Evolutionary conservation across 2,797 vertebrate species (phyloP).

Genomic region (Pyrocephalus nanus): DNA sequence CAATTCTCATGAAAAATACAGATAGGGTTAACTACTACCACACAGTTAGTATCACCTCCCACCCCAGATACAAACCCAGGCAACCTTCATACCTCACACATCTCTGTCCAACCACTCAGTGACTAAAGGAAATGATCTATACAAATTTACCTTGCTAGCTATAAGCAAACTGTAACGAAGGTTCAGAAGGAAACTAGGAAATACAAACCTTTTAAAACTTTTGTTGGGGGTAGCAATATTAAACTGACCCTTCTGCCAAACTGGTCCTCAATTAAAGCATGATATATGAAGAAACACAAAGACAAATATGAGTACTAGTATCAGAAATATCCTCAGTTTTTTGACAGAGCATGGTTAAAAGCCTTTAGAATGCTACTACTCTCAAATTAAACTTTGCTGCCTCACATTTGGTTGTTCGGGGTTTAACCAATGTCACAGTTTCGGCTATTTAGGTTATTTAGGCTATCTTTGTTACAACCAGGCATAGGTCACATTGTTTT

Average conservation of each 20-base stretch:
- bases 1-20: neutral
- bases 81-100: neutral
- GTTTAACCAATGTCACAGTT: neutral
- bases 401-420: neutral
- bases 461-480: neutral
- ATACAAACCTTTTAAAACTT: neutral
- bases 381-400: neutral
- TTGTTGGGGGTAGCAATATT: neutral
- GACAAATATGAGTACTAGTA: neutral
- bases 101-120: neutral
- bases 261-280: neutral
- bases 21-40: neutral
- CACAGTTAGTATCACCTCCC: neutral
- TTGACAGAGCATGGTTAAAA: neutral
- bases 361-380: neutral
- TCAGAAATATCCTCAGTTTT: neutral
- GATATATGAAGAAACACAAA: neutral
- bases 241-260: neutral
- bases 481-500: neutral
- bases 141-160: neutral
- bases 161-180: neutral
- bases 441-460: neutral
- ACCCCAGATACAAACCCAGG: neutral
- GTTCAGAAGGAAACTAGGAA: neutral
- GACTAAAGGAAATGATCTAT: neutral